Evolutionary conservation across 1,140 invertebrate genomes (phyloP), one percentile per base, ranked within the genome.

Genomic region (Telenomus remus): DNA sequence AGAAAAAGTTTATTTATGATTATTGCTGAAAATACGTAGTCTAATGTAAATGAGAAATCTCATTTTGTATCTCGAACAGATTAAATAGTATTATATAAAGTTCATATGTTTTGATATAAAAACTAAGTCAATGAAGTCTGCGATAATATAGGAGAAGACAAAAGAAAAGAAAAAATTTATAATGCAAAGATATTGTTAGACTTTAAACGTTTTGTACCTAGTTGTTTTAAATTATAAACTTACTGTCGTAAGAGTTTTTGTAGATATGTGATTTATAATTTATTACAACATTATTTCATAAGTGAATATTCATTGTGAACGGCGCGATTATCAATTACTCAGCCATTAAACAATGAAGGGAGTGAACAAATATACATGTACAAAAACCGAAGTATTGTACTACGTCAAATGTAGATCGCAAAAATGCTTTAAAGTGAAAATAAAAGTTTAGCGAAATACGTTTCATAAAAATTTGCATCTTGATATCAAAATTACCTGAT

Each of bases 71-170:
- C 27, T 19, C 46, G 34, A 10, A 64, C 33, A 64, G 39, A 11
- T 61, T 61, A 11, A 51, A 63, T 63, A 63, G 59, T 63, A 63
- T 63, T 27, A 27, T 6, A 27, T 27, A 1, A 27, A 27, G 6
- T 27, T 27, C 19, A 27, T 27, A 27, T 27, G 19, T 27, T 68
- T 68, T 68, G 55, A 68, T 68, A 68, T 27, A 46, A 51, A 54
- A 47, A 64, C 64, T 59, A 59, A 68, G 64, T 68, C 64, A 68
- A 68, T 68, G 55, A 68, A 68, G 39, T n/a, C 64, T 68, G 64
- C 64, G 64, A 68, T 68, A 27, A 3, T 27, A 1, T 3, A 27
- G 19, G 19, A 27, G 6, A 27, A n/a, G n/a, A n/a, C n/a, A n/a
- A 68, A n/a, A 56, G n/a, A 14, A 43, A 49, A 44, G 35, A 10